Base-by-base conservation (phyloP, 2,888 invertebrate species). In the Platerodrilus igneus region DNA sequence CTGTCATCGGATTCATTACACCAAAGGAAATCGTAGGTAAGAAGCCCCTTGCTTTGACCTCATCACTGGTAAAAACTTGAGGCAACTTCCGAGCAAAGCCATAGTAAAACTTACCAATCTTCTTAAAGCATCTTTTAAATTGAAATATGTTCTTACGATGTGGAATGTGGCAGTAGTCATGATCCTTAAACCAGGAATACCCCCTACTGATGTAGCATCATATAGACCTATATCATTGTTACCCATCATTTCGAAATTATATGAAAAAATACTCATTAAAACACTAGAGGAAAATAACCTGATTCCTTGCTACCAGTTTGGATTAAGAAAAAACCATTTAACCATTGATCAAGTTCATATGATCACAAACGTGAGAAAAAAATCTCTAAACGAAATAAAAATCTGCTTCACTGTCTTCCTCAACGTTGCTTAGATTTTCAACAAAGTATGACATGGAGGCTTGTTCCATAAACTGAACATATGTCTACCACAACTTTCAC, bases 141-240 rank as follows among this genome's bases (percentile, higher is more conserved):
- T 28, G 4, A 20, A 11, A 13, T 31, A 31, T 31, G 32, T 29
- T 13, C 29, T 18, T 9, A 29, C n/a, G 29, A 16, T 29, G 29
- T 37, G 40, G 3, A 49, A 52, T 14, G 41, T 51, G 2, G 55
- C 53, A 3, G 35, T 19, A 4, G 31, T 50, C 25, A 57, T 58
- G 38, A 40, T 52, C 2, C 33, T 38, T 8, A 57, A 58, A 38
- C 49, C 49, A 23, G 47, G 45, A 2, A 58, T 53, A 41, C 33
- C 34, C 15, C 36, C 42, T 4, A 28, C 41, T 15, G 41, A 51
- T 22, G 23, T 40, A 19, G 40, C 34, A 4, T 54, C 47, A 9
- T 53, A 53, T 22, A 29, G 47, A 36, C 53, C 53, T 4, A 58
- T 60, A 20, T 52, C 45, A 18, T 21, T 58, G 9, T 29, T 59